phyloP scores from a whole-genome alignment of 2,797 vertebrate species.

The Esox masquinongy region DNA sequence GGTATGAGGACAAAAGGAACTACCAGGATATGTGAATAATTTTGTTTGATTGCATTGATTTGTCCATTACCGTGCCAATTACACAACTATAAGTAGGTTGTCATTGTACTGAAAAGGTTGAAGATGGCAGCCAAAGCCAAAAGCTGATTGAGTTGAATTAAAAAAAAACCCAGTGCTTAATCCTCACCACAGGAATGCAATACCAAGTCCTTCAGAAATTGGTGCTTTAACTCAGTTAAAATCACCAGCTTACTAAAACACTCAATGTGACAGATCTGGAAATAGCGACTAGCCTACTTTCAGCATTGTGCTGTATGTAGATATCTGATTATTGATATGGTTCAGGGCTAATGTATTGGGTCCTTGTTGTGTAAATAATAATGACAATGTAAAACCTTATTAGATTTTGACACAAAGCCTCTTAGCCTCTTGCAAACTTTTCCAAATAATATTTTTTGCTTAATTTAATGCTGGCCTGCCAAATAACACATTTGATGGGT shows the following conservation, averaged over 20 bases:
- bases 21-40: slow-evolving; percentile 20
- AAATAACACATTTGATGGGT: background rate
- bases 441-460: background rate
- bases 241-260: background rate
- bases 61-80: background rate
- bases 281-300: background rate
- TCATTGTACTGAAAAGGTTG: slow-evolving; percentile 3
- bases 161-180: slow-evolving; percentile 9
- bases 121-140: background rate
- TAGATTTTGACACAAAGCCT: background rate
- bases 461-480: background rate
- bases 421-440: too few species aligned
- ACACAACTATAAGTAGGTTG: background rate
- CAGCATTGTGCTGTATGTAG: background rate
- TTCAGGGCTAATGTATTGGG: background rate
- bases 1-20: slow-evolving; percentile 19
- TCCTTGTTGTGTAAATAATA: background rate
- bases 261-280: background rate
- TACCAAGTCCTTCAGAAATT: background rate
- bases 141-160: background rate
- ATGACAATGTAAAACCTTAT: too few species aligned
- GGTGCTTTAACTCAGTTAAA: background rate
- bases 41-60: slow-evolving; percentile 14
- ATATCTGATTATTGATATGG: background rate
- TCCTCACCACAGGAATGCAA: background rate